Percentiles rank a stretch among this genome's conserved stretches.
Conservation (phyloP, 2,888 invertebrate species). For the Drosophila trichaetosa region DNA sequence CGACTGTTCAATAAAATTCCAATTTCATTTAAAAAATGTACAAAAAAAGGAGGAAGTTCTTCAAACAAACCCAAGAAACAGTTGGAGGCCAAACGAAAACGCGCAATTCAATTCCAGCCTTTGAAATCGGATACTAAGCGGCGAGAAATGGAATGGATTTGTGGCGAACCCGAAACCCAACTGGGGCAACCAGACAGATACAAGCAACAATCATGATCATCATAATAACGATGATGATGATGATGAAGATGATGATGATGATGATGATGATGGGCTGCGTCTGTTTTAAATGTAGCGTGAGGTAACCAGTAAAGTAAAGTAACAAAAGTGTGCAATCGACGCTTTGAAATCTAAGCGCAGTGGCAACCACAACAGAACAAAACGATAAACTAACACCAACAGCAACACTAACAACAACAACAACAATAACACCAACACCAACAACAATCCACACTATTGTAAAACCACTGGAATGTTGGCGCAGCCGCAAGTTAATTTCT, state of each 20-base stretch:
- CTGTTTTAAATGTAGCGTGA: not conserved
- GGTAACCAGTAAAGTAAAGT: not conserved
- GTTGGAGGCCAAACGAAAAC: slow-evolving; percentile 46
- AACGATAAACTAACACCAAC: slow-evolving; percentile 18
- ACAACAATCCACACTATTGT: not conserved
- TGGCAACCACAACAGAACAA: slow-evolving; percentile 57
- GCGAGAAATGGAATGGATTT: slow-evolving; percentile 37
- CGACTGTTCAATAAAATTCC: slow-evolving; percentile 63
- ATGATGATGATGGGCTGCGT: not conserved
- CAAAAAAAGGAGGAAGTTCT: slow-evolving; percentile 29
- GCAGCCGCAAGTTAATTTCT: slow-evolving; percentile 41
- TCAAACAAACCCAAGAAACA: slow-evolving; percentile 45
- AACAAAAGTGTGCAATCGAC: slow-evolving; percentile 18
- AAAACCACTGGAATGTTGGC: slow-evolving; percentile 64
- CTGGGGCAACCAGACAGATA: slow-evolving; percentile 28
- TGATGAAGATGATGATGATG: not conserved
- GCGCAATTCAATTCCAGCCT: slow-evolving; percentile 69
- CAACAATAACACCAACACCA: not conserved
- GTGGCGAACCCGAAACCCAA: slow-evolving; percentile 37
- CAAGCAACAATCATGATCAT: not conserved
- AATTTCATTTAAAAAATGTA: slow-evolving; percentile 63
- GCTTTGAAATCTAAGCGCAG: slow-evolving; percentile 56
- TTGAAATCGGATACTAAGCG: slow-evolving; percentile 70
- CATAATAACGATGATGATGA: not conserved
- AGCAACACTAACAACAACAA: not conserved